A percentile compares a stretch with the other conserved stretches of the same genome.
Conservation (phyloP, 2,888 invertebrate species). For the Eudemis profundana region DNA sequence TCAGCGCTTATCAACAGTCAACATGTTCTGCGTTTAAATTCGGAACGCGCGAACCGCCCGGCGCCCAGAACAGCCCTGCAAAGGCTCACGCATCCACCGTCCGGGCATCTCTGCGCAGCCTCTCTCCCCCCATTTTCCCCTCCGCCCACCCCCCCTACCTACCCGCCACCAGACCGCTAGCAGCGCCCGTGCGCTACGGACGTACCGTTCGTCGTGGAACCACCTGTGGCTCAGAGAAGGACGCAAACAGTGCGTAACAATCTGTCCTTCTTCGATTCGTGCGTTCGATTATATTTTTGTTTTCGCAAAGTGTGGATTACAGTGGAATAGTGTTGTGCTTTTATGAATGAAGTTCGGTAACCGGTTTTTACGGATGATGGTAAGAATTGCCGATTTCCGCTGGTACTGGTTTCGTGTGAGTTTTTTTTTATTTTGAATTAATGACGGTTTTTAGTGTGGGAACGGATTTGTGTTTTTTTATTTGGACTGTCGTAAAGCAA, state of each 20-base stretch:
- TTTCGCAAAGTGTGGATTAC: constrained; percentile 61
- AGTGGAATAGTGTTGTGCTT: constrained; percentile 63
- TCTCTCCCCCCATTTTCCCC: constrained; percentile 45
- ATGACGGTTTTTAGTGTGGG: constrained; percentile 54
- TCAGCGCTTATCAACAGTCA: not conserved
- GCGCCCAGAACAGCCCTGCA: constrained; percentile 18
- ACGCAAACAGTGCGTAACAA: constrained; percentile 50
- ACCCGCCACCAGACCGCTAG: constrained; percentile 61
- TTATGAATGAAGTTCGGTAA: constrained; percentile 63
- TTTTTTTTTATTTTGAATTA: constrained; percentile 48
- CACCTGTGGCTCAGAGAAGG: constrained; percentile 69
- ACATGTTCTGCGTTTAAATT: not conserved
- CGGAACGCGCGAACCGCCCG: not conserved
- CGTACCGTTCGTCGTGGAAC: constrained; percentile 51
- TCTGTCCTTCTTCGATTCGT: constrained; percentile 50
- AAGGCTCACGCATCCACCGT: constrained; percentile 66
- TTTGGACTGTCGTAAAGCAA: constrained; percentile 36
- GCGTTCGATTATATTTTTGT: constrained; percentile 57
- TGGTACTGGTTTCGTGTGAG: constrained; percentile 67
- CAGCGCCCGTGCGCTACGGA: constrained; percentile 58
- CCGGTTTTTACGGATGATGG: constrained; percentile 62
- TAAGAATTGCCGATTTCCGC: constrained; percentile 63
- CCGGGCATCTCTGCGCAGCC: constrained; percentile 49
- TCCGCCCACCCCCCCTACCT: constrained; percentile 44
- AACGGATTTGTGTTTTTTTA: constrained; percentile 51